Evolutionary conservation across 2,797 vertebrate species (phyloP).

Genomic region (Tapera naevia): DNA sequence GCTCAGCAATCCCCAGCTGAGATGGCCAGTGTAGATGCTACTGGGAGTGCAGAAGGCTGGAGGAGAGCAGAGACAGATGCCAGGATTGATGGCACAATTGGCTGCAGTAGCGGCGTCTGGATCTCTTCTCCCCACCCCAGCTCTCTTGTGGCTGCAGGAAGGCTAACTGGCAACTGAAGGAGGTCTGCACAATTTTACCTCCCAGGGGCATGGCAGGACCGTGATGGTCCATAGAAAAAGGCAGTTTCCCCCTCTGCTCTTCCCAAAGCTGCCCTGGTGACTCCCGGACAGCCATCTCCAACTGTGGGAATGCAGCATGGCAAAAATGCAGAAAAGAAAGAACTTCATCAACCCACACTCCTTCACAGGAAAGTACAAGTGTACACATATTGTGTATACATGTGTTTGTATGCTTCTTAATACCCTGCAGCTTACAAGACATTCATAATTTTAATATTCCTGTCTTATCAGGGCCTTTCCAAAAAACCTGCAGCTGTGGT

Average conservation of each 20-base stretch:
- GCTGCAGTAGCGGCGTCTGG: not conserved
- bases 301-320: not conserved
- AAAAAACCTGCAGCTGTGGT: not conserved
- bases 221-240: not conserved
- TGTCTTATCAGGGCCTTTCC: not conserved
- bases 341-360: not conserved
- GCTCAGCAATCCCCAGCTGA: not conserved
- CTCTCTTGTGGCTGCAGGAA: not conserved
- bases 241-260: not conserved
- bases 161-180: not conserved
- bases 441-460: not conserved
- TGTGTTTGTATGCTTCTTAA: accelerated
- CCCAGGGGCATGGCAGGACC: not conserved
- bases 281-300: not conserved
- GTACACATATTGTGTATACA: accelerated
- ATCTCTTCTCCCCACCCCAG: not conserved
- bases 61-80: not conserved
- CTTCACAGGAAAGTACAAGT: not conserved
- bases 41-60: accelerated
- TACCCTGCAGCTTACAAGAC: not conserved
- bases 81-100: not conserved
- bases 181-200: not conserved
- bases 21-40: accelerated
- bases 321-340: not conserved
- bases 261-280: not conserved